Conservation (phyloP, 2,888 invertebrate genomes). For the Philereme transversata region DNA sequence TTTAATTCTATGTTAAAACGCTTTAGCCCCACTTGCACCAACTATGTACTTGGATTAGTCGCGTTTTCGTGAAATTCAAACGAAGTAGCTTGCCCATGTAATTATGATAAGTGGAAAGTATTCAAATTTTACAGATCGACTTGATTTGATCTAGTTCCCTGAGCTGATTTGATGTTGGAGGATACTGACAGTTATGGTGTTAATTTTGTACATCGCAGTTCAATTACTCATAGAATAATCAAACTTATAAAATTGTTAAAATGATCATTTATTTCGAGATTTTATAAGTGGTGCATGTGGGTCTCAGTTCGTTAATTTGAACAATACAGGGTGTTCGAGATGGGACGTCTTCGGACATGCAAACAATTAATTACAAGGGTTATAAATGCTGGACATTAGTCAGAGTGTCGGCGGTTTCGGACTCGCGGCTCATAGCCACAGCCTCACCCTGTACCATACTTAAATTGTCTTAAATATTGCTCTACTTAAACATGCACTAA, state of each 20-base stretch:
- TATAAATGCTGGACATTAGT: slow-evolving; percentile 82
- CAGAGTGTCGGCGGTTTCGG: slow-evolving; percentile 72
- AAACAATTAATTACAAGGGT: slow-evolving; percentile 82
- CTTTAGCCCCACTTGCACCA: slow-evolving; percentile 9
- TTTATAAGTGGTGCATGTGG: slow-evolving; percentile 22
- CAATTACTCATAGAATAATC: too few species aligned
- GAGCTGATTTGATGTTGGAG: too few species aligned
- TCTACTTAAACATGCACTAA: slow-evolving; percentile 27
- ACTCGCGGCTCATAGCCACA: slow-evolving; percentile 48
- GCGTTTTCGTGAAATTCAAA: neutral
- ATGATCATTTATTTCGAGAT: neutral
- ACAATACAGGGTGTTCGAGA: slow-evolving; percentile 68
- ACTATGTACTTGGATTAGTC: neutral
- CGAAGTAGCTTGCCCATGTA: neutral
- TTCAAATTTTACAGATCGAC: neutral
- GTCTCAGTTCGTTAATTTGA: slow-evolving; percentile 63
- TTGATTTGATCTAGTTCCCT: neutral
- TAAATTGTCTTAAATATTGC: slow-evolving; percentile 41
- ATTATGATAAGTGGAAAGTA: too few species aligned
- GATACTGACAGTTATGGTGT: too few species aligned
- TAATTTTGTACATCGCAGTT: too few species aligned
- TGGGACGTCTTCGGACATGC: slow-evolving; percentile 79
- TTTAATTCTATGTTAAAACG: slow-evolving; percentile 12
- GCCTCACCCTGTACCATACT: slow-evolving; percentile 42
- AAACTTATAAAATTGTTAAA: too few species aligned